phyloP scores from a whole-genome alignment of 2,113 vertebrate species.

The Syngnathus typhle region DNA sequence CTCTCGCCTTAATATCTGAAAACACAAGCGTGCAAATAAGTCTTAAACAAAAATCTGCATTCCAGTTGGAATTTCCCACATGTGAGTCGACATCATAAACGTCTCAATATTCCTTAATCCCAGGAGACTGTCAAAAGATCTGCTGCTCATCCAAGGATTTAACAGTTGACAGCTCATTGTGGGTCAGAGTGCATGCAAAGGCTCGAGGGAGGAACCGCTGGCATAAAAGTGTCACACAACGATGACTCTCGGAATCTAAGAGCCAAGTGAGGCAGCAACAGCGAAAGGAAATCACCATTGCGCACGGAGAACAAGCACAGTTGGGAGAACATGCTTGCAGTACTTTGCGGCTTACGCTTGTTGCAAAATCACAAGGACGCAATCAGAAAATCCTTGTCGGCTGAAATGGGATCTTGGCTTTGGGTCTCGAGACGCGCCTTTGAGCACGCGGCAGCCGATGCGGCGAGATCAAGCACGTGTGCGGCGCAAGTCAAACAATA shows the following conservation, averaged over 20 bases:
- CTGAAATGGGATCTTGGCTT: conserved; percentile 15
- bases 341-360: conserved; percentile 23
- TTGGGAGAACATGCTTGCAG: conserved; percentile 24
- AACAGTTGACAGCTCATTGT: background rate
- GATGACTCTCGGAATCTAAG: conserved; percentile 20
- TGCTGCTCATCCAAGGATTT: conserved; percentile 6
- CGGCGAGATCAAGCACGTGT: conserved; percentile 41
- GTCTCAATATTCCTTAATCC: conserved; percentile 19
- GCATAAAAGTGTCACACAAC: conserved; percentile 35
- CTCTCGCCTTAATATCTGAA: conserved; percentile 6
- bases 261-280: background rate
- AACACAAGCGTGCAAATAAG: background rate
- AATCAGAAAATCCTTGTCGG: conserved; percentile 37
- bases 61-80: conserved; percentile 10
- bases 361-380: conserved; percentile 33
- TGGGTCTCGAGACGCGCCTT: background rate
- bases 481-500: conserved; percentile 28
- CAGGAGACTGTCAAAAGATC: conserved; percentile 10
- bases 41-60: conserved; percentile 32
- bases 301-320: background rate
- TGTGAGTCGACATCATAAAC: background rate
- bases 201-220: conserved; percentile 9
- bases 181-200: conserved; percentile 20
- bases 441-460: conserved; percentile 10
- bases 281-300: background rate